phyloP scores from a whole-genome alignment of 2,113 vertebrate genomes.

The Oostethus manadensis region DNA sequence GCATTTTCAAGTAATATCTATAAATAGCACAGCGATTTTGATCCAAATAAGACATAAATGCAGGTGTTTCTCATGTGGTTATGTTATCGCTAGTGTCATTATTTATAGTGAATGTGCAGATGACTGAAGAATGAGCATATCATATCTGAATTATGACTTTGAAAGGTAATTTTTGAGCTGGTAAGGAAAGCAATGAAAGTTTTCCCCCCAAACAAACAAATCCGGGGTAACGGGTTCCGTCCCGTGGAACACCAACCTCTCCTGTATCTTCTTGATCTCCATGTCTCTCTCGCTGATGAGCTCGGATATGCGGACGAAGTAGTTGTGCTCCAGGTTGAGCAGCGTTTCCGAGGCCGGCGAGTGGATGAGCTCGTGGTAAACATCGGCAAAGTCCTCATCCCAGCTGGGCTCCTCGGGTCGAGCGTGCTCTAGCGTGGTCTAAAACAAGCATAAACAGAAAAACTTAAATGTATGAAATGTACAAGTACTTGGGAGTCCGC shows the following conservation, averaged over 20 bases:
- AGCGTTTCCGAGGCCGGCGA: constrained; percentile 94
- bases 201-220: neutral
- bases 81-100: no score
- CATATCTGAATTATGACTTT: no score
- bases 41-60: neutral
- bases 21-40: neutral
- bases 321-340: constrained; percentile 95
- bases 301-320: constrained; percentile 96
- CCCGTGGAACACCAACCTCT: constrained; percentile 74
- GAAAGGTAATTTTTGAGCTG: no score
- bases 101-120: no score
- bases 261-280: constrained; percentile 91
- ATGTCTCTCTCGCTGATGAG: constrained; percentile 94
- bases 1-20: no score
- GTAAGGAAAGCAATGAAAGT: no score
- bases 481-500: no score
- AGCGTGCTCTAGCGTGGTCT: constrained; percentile 87
- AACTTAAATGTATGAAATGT: no score
- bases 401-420: constrained; percentile 90
- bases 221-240: no score
- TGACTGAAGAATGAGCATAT: no score
- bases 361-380: constrained; percentile 97
- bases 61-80: neutral
- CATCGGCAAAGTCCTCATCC: constrained; percentile 96
- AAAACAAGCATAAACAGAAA: neutral